Percentiles rank a stretch among this genome's conserved stretches.
phyloP scores from a whole-genome alignment of 2,113 vertebrate species.

The Orcinus orca region DNA sequence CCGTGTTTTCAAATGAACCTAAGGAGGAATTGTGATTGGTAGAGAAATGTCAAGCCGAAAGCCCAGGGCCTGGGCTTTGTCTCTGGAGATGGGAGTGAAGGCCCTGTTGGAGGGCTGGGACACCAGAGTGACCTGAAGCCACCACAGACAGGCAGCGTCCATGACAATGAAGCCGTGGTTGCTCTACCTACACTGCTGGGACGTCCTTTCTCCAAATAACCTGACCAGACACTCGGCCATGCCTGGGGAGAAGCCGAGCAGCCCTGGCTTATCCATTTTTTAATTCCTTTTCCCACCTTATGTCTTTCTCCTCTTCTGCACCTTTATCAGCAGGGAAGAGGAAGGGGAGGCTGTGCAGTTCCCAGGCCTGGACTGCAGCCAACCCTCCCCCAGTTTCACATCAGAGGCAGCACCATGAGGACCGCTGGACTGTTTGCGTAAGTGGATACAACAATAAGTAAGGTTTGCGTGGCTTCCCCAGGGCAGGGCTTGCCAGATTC shows the following conservation, averaged over 20 bases:
- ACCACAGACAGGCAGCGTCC: not conserved
- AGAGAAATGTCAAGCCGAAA: constrained; percentile 30
- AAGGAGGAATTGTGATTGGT: constrained; percentile 40
- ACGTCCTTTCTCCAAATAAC: not conserved
- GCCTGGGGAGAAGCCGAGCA: not conserved
- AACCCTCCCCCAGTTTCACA: not conserved
- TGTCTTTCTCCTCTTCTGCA: not conserved
- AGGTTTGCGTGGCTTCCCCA: not conserved
- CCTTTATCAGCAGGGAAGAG: not conserved
- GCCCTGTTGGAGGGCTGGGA: not conserved
- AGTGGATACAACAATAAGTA: not conserved
- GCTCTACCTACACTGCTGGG: not conserved
- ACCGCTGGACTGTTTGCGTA: not conserved
- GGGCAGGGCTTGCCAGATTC: not conserved
- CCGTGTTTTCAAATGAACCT: constrained; percentile 54
- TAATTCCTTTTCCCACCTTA: not conserved
- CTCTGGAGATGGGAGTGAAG: not conserved
- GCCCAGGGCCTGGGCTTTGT: not conserved
- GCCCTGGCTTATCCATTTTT: not conserved
- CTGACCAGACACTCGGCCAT: not conserved
- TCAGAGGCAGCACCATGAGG: not conserved
- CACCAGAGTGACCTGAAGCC: not conserved
- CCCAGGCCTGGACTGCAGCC: not conserved
- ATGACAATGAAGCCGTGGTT: not conserved
- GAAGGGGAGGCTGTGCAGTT: not conserved